Evolutionary conservation across 2,888 invertebrate species (phyloP), one percentile per base, ranked within the genome.

Genomic region (Saturnia pavonia): DNA sequence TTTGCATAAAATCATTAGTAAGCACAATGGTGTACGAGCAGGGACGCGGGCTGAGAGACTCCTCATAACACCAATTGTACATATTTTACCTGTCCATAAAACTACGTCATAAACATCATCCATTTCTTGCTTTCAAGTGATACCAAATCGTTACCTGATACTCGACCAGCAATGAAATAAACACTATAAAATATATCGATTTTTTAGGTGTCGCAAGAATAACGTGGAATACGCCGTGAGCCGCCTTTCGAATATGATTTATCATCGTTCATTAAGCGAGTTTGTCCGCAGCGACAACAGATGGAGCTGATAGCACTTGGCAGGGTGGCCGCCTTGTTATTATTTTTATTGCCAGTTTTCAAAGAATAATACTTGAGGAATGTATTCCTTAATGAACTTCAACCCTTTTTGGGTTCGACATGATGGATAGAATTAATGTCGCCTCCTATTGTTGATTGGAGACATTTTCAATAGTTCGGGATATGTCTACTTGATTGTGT

Each of bases 1-100:
- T 94, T 93, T 94, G 94, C 94, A 94, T 94, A 94, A 94, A 94
- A 93, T 94, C 94, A 93, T 94, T 93, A 94, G 94, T 91, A 92
- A 93, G 92, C 94, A 94, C 94, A 94, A 94, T 93, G 93, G 91
- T 88, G 89, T 85, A 86, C 91, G 88, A 88, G 91, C 90, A 91
- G 92, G 92, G 93, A 93, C 92, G 92, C 88, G 91, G 86, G 83
- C 82, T 85, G 88, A 91, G 86, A 86, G 88, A 89, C 91, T 90
- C 89, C 89, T 89, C 88, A 89, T 87, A 88, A 90, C 85, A 85
- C 87, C 81, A 84, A 87, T 85, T 85, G 82, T 82, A 85, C 86
- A 88, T 82, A 85, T 85, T 77, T 78, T 80, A 83, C 82, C 79
- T 85, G 78, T 43, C 74, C 68, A 74, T 72, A 78, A 70, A 71